phyloP scores from a whole-genome alignment of 2,113 vertebrate genomes.

The Plecotus auritus region DNA sequence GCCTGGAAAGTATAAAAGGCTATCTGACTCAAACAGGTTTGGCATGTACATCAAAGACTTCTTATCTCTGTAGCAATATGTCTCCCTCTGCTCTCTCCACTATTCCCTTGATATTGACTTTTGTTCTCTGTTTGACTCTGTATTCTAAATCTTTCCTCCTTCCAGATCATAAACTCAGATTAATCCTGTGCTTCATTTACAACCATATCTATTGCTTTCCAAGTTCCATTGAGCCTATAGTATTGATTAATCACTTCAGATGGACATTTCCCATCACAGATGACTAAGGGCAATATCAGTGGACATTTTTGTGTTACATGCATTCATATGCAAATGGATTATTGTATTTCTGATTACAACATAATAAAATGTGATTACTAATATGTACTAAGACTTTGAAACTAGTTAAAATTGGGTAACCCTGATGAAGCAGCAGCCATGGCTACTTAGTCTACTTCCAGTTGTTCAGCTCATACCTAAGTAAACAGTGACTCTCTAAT shows the following conservation, averaged over 20 bases:
- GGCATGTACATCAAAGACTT: background rate
- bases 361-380: background rate
- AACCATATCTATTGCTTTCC: background rate
- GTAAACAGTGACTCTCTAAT: background rate
- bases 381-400: background rate
- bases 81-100: background rate
- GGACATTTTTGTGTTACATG: background rate
- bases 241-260: background rate
- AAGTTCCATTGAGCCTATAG: background rate
- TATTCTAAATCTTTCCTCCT: conserved; percentile 6
- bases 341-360: background rate
- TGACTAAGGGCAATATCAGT: background rate
- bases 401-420: background rate
- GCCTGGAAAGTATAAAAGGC: background rate
- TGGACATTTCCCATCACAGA: background rate
- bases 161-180: background rate
- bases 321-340: conserved; percentile 12
- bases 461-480: background rate
- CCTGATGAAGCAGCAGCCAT: background rate
- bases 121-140: conserved; percentile 12
- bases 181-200: background rate
- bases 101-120: background rate
- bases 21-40: background rate
- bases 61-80: background rate
- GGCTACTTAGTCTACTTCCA: background rate